These are phyloP conservation scores for Lacanobia wlatinum DNA, from an alignment of 2,888 invertebrate species.

Conservation along the genomic window DNA sequence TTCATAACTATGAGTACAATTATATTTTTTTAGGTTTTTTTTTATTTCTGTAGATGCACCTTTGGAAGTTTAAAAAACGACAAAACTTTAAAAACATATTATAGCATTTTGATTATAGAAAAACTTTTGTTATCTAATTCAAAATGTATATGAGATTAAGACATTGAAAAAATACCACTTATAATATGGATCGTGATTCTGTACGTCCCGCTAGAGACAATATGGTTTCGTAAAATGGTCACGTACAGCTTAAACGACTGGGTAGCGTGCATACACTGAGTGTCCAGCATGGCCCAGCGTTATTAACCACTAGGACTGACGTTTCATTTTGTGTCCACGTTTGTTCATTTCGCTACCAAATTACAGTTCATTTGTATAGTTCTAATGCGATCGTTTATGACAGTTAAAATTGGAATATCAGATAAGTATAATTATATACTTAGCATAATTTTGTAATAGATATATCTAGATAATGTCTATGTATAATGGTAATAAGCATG, in stretches of 20 bases:
- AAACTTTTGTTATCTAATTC: too few species aligned
- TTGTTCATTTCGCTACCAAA: background rate
- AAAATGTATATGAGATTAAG: too few species aligned
- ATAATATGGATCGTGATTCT: background rate
- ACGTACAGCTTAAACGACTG: slow-evolving; percentile 18
- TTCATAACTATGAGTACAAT: too few species aligned
- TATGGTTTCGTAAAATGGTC: slow-evolving; percentile 35
- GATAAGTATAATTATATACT: background rate
- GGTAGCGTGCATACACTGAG: slow-evolving; percentile 27
- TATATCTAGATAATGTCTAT: background rate
- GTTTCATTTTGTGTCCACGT: slow-evolving; percentile 9
- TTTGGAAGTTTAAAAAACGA: too few species aligned
- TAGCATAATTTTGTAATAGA: background rate
- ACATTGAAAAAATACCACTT: background rate
- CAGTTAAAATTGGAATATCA: background rate
- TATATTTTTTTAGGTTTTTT: too few species aligned
- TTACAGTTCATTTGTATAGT: background rate
- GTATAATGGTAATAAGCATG: background rate
- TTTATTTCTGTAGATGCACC: too few species aligned
- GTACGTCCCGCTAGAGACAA: slow-evolving; percentile 2
- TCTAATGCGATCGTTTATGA: background rate
- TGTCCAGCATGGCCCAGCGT: slow-evolving; percentile 5
- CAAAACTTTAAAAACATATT: too few species aligned
- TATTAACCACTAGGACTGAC: slow-evolving; percentile 15
- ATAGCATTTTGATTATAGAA: too few species aligned